Percentiles rank a stretch among this genome's conserved stretches.
Conservation (phyloP, 2,888 invertebrate genomes). For the Stenodera caucasica region DNA sequence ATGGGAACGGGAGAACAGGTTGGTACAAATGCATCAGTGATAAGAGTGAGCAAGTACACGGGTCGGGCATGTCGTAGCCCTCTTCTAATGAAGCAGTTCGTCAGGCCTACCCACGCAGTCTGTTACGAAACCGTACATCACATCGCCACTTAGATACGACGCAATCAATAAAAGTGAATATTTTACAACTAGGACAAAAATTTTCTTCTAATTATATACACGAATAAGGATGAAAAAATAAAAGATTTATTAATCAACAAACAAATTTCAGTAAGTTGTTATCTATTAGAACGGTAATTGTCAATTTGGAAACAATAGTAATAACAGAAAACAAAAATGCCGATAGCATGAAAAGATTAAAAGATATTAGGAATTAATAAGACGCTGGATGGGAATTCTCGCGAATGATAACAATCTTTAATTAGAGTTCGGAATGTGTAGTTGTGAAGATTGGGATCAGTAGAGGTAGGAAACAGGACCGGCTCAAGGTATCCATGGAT, state of each 20-base stretch:
- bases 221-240: no score
- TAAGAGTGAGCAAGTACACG: slow-evolving; percentile 53
- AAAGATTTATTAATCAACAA: not conserved
- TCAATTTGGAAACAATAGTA: slow-evolving; percentile 42
- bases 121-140: slow-evolving; percentile 43
- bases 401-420: slow-evolving; percentile 45
- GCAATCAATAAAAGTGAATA: slow-evolving; percentile 8
- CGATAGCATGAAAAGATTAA: slow-evolving; percentile 45
- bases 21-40: slow-evolving; percentile 54
- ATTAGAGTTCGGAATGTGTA: slow-evolving; percentile 47
- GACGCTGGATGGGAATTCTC: slow-evolving; percentile 51
- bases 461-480: slow-evolving; percentile 27
- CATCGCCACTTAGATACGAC: slow-evolving; percentile 41
- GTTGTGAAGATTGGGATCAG: slow-evolving; percentile 39
- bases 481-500: slow-evolving; percentile 32
- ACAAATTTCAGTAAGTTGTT: slow-evolving; percentile 12
- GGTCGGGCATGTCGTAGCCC: slow-evolving; percentile 50
- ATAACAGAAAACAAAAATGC: slow-evolving; percentile 43
- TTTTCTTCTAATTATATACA: no score
- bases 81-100: slow-evolving; percentile 56
- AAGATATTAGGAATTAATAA: slow-evolving; percentile 54
- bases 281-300: slow-evolving; percentile 20
- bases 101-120: slow-evolving; percentile 49
- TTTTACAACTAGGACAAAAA: slow-evolving; percentile 2
- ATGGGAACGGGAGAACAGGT: slow-evolving; percentile 42